A percentile compares a stretch with the other conserved stretches of the same genome.
These are phyloP conservation scores for Spisula solida DNA, from an alignment of 2,888 invertebrate species.

Conservation along the genomic window DNA sequence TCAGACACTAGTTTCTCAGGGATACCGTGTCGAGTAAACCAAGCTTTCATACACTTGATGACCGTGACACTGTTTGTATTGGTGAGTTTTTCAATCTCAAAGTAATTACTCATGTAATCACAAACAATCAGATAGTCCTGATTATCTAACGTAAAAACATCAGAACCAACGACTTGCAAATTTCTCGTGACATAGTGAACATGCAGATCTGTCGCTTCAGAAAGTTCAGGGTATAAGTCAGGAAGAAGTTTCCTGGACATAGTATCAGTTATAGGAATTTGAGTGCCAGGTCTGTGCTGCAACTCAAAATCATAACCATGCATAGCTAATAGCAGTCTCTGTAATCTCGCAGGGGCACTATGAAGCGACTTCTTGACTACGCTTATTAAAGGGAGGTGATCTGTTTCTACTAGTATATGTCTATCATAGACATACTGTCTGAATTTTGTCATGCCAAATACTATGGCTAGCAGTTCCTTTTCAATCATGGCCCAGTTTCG, in stretches of 20 bases:
- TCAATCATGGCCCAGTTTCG: too few species aligned
- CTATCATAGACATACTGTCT: too few species aligned
- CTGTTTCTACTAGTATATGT: too few species aligned
- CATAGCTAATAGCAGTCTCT: slow-evolving; percentile 43
- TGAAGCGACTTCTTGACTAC: slow-evolving; percentile 16
- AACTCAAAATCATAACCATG: slow-evolving; percentile 45
- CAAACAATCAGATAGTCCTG: not conserved
- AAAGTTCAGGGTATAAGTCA: slow-evolving; percentile 56
- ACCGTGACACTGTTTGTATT: not conserved
- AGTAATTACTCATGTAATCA: not conserved
- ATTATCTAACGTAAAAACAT: not conserved
- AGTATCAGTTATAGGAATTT: slow-evolving; percentile 26
- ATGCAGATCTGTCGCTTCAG: slow-evolving; percentile 55
- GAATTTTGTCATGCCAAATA: too few species aligned
- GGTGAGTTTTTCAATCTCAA: not conserved
- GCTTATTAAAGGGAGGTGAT: too few species aligned
- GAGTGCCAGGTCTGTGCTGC: slow-evolving; percentile 30
- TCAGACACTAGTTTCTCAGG: slow-evolving; percentile 13
- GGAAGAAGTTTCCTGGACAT: slow-evolving; percentile 46
- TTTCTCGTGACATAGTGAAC: too few species aligned
- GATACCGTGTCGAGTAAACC: not conserved
- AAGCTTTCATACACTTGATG: not conserved
- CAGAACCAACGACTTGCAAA: not conserved
- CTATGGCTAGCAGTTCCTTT: too few species aligned
- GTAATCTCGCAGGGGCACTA: slow-evolving; percentile 41